Conservation (phyloP, 2,888 invertebrate genomes). For the Thereva nobilitata region DNA sequence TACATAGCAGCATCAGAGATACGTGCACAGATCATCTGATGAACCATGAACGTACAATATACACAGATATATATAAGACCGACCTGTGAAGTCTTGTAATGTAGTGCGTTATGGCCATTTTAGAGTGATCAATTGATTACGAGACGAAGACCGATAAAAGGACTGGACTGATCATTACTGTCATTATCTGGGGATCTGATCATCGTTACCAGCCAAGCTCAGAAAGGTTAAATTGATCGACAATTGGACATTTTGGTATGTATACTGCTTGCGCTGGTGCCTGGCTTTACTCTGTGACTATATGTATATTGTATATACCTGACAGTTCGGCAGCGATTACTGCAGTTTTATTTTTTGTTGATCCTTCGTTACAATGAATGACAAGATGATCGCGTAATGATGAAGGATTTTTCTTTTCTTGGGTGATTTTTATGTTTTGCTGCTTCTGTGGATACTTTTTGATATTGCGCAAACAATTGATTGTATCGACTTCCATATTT, state of each 20-base stretch:
- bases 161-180: constrained; percentile 30
- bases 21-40: constrained; percentile 4
- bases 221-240: constrained; percentile 1
- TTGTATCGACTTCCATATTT: constrained; percentile 29
- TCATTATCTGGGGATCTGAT: constrained; percentile 24
- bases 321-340: constrained; percentile 4
- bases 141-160: constrained; percentile 17
- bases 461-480: constrained; percentile 30
- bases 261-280: background rate
- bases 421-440: constrained; percentile 22
- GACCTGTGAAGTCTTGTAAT: background rate
- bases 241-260: constrained; percentile 33
- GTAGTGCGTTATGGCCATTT: constrained; percentile 1
- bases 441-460: constrained; percentile 1
- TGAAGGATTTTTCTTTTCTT: constrained; percentile 31
- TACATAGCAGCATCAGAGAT: background rate
- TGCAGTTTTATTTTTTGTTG: constrained; percentile 15
- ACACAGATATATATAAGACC: background rate
- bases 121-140: constrained; percentile 31
- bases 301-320: background rate
- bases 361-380: constrained; percentile 36
- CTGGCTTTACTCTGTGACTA: constrained; percentile 8
- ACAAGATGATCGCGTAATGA: constrained; percentile 36
- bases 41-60: background rate
- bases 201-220: background rate